Evolutionary conservation across 2,888 invertebrate genomes (phyloP), one percentile per base, ranked within the genome.

Genomic region (Ophioninae sp.): DNA sequence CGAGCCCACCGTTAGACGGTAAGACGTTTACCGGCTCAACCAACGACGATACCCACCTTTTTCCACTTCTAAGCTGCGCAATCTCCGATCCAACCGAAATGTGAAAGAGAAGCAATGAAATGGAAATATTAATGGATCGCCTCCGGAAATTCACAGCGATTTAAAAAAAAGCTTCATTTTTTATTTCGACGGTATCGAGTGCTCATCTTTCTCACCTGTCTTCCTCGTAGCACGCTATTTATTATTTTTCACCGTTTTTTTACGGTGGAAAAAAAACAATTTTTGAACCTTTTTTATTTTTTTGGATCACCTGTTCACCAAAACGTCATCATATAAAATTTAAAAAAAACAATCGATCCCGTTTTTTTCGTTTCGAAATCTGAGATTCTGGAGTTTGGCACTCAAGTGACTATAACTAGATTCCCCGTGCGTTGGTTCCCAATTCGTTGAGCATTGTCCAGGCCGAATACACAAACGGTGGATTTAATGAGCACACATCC

Each of bases 121-220:
- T 71, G 77, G 56, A 79, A 79, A 82, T 84, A 85, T 82, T 80
- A 84, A 82, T 84, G 80, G 82, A 78, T 84, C 75, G 71, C 71
- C 65, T 44, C 6, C 22, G 23, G 76, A 23, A 73, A 59, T 10
- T 61, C 6, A 41, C 51, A 63, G 63, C 13, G 20, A 56, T 30
- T 41, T 44, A 44, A 39, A 22, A 75, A 20, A 30, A 17, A 76
- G 65, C 65, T 17, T 7, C 30, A 17, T 23, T 41, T n/a, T 58
- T 71, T 58, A 6, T 13, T 56, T 23, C 17, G 23, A 51, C 51
- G 56, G 17, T 13, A 23, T 30, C 51, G 17, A 13, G 22, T 10
- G 67, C 67, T 13, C 20, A 9, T 67, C 44, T 67, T 67, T 67
- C 22, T 13, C 23, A 17, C 20, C 39, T 58, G 9, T 44, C 13